Conservation (phyloP, 2,113 vertebrate species). For the Platycercus adscitus region DNA sequence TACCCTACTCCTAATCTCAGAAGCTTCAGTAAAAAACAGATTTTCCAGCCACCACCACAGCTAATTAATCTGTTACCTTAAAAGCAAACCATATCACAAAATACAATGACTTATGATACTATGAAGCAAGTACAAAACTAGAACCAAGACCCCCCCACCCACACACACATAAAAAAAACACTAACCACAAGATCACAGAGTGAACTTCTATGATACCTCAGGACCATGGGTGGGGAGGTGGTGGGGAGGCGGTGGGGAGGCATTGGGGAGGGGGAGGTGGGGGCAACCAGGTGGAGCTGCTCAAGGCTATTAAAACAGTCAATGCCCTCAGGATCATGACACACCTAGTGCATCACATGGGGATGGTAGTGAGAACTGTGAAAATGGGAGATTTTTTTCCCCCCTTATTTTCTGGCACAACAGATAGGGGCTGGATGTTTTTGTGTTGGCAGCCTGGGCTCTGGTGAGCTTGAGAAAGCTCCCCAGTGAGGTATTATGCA, state of each 20-base stretch:
- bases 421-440: no score
- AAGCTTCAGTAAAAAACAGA: neutral
- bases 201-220: neutral
- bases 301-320: neutral
- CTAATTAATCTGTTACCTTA: neutral
- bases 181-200: rapidly evolving
- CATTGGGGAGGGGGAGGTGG: no score
- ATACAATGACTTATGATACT: rapidly evolving
- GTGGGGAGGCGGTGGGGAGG: no score
- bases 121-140: rapidly evolving
- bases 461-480: no score
- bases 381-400: neutral
- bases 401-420: no score
- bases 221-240: neutral
- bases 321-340: neutral
- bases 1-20: neutral
- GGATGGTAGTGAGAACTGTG: neutral
- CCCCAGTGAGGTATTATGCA: no score
- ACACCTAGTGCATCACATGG: neutral
- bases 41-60: no score
- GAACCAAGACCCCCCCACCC: neutral
- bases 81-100: rapidly evolving
- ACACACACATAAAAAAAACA: no score
- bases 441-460: no score
- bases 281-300: neutral